Evolutionary conservation across 2,797 vertebrate genomes (phyloP).

Genomic region (Cirrhinus molitorella): DNA sequence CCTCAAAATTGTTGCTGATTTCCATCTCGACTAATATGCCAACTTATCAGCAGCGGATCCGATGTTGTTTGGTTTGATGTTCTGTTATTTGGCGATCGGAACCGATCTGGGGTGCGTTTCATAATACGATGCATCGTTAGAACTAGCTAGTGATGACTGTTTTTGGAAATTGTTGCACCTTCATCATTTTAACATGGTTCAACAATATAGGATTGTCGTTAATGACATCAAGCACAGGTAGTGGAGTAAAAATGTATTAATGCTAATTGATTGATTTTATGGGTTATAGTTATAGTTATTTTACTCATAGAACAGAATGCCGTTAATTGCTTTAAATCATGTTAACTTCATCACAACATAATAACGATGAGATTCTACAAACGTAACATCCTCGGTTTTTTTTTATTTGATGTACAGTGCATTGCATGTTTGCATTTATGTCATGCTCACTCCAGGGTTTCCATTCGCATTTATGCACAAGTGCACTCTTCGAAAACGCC

Average conservation of each 20-base stretch:
- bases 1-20: slow-evolving; percentile 95
- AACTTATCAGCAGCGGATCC: slow-evolving; percentile 10
- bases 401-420: neutral
- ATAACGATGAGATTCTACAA: neutral
- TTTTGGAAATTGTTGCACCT: neutral
- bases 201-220: neutral
- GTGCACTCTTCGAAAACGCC: neutral
- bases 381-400: neutral
- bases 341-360: neutral
- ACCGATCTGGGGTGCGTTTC: slow-evolving; percentile 17
- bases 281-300: neutral
- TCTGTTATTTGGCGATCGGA: slow-evolving; percentile 4
- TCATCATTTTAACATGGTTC: neutral
- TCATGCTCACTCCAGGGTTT: neutral
- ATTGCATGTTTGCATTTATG: neutral
- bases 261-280: neutral
- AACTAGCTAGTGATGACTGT: neutral
- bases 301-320: neutral
- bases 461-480: neutral
- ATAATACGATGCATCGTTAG: neutral
- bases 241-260: neutral
- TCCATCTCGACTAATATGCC: slow-evolving; percentile 8
- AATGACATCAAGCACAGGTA: neutral
- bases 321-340: neutral
- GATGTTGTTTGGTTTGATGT: slow-evolving; percentile 1